phyloP scores from a whole-genome alignment of 92 coral and sea anemone genomes.

The Epizoanthus ramosus region DNA sequence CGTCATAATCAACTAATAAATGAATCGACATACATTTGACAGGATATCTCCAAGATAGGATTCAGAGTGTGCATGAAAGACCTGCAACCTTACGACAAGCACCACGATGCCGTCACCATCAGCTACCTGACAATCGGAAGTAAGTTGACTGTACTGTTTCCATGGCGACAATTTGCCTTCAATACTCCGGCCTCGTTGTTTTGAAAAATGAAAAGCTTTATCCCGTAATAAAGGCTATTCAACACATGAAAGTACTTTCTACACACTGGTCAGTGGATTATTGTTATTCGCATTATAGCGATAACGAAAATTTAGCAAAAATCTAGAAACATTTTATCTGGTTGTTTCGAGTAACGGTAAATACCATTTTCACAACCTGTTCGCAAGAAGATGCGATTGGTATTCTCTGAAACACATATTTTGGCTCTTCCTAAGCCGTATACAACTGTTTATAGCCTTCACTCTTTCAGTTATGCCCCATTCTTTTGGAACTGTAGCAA shows the following conservation, averaged over 20 bases:
- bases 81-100: constrained; percentile 62
- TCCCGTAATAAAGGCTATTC: no score
- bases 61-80: constrained; percentile 76
- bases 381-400: no score
- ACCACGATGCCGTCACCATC: constrained; percentile 75
- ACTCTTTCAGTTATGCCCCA: no score
- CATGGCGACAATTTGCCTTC: not conserved
- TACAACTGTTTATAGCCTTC: no score
- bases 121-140: constrained; percentile 72
- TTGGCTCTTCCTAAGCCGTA: no score
- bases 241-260: no score
- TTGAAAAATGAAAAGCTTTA: not conserved
- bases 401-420: no score
- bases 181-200: not conserved
- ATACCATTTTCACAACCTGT: no score
- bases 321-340: not conserved
- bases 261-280: no score
- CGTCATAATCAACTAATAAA: not conserved
- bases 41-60: constrained; percentile 57
- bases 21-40: not conserved
- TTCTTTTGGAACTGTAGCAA: no score
- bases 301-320: no score
- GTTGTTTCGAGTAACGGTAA: not conserved
- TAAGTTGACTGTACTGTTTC: not conserved
- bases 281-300: no score